Evolutionary conservation across 2,888 invertebrate species (phyloP).

Genomic region (Psylliodes chrysocephalus): DNA sequence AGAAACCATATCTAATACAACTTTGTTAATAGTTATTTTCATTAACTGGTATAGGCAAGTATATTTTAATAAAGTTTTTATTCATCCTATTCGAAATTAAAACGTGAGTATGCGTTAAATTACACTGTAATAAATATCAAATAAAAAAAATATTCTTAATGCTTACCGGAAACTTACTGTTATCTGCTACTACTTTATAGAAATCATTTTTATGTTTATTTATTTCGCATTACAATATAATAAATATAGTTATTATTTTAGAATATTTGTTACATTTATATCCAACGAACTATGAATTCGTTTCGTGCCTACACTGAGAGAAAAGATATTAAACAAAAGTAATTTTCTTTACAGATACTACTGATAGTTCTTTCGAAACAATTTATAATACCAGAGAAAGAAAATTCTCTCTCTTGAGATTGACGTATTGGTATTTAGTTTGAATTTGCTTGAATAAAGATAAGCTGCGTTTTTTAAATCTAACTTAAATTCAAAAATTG

Average conservation of each 20-base stretch:
- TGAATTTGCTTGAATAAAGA: no score
- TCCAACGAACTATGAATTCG: slow-evolving; percentile 50
- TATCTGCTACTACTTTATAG: slow-evolving; percentile 41
- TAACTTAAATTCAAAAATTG: no score
- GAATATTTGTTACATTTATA: slow-evolving; percentile 48
- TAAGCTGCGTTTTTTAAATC: no score
- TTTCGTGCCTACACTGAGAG: slow-evolving; percentile 8
- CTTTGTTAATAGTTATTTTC: slow-evolving; percentile 29
- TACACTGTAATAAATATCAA: slow-evolving; percentile 41
- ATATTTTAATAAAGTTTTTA: slow-evolving; percentile 43
- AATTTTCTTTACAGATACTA: no score
- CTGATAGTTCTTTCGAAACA: no score
- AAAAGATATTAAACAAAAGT: no score
- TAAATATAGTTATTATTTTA: slow-evolving; percentile 38
- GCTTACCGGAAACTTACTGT: slow-evolving; percentile 49
- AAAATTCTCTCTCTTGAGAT: no score
- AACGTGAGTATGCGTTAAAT: slow-evolving; percentile 46
- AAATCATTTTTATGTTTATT: slow-evolving; percentile 40
- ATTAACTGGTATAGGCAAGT: slow-evolving; percentile 34
- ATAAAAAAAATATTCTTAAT: slow-evolving; percentile 26
- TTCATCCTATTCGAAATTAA: slow-evolving; percentile 40
- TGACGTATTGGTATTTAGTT: no score
- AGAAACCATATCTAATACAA: slow-evolving; percentile 31
- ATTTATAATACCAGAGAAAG: no score
- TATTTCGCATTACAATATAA: slow-evolving; percentile 40